A percentile compares a stretch with the other conserved stretches of the same genome.
Conservation (phyloP, 2,888 invertebrate species). For the Stomorhina lunata region DNA sequence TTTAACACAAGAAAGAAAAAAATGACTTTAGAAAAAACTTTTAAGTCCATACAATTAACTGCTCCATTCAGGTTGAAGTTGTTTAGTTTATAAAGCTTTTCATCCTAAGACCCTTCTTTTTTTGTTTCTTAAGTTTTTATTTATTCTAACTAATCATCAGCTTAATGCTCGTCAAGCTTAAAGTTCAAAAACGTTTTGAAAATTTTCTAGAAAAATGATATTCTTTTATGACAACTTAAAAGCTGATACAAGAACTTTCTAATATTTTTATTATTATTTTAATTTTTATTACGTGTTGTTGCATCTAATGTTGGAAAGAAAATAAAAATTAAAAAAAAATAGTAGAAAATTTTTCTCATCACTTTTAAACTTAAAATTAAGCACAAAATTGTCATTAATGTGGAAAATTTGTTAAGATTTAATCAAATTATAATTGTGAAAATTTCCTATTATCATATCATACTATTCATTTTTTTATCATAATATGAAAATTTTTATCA, state of each 20-base stretch:
- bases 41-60: neutral
- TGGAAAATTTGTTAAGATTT: no score
- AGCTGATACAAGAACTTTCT: neutral
- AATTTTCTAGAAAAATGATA: neutral
- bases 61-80: neutral
- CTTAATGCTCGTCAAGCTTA: slow-evolving; percentile 13
- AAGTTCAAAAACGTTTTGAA: slow-evolving; percentile 17
- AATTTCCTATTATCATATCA: no score
- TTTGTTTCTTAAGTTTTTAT: slow-evolving; percentile 5
- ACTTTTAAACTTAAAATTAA: no score
- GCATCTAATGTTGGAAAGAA: neutral
- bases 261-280: neutral
- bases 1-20: neutral
- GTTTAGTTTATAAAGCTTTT: neutral
- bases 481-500: no score
- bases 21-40: neutral
- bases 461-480: no score
- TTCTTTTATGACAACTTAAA: neutral
- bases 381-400: no score
- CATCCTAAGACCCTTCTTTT: neutral
- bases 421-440: no score
- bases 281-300: slow-evolving; percentile 16
- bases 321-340: no score
- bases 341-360: no score
- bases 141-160: slow-evolving; percentile 21